Conservation (phyloP, 64 coral and sea anemone genomes). For the Stylophora pistillata region DNA sequence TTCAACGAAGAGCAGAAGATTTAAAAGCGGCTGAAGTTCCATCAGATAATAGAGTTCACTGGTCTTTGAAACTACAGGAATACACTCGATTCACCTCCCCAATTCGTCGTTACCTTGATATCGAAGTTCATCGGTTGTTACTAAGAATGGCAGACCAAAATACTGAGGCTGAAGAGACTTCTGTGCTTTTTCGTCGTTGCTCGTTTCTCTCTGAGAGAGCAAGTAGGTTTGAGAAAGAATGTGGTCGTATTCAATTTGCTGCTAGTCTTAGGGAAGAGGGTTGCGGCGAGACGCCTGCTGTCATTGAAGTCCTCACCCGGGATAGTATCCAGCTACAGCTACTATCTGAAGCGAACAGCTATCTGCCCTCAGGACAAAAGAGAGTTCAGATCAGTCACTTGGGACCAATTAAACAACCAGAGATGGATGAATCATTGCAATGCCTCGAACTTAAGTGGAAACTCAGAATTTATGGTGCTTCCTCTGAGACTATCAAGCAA, state of each 20-base stretch:
- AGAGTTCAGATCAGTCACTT: conserved; percentile 42
- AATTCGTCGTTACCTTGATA: conserved; percentile 69
- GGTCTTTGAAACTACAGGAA: background rate
- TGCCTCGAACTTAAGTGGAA: conserved; percentile 48
- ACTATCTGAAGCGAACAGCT: background rate
- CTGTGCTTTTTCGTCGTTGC: conserved; percentile 13
- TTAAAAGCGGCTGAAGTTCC: conserved; percentile 30
- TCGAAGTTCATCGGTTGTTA: conserved; percentile 60
- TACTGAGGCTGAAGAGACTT: background rate
- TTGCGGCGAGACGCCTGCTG: background rate
- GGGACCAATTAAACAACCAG: conserved; percentile 57
- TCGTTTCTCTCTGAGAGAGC: conserved; percentile 39
- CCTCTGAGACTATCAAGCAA: background rate
- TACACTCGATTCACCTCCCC: conserved; percentile 81
- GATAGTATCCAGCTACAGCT: conserved; percentile 38
- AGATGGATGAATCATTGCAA: background rate
- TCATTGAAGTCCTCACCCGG: conserved; percentile 22
- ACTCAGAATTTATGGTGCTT: conserved; percentile 47
- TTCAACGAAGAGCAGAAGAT: conserved; percentile 32
- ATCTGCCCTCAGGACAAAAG: conserved; percentile 17
- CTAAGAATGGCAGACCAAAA: background rate
- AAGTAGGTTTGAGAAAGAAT: conserved; percentile 48
- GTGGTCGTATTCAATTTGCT: conserved; percentile 34
- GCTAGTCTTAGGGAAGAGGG: background rate
- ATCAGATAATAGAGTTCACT: background rate